Percentiles rank a stretch among this genome's conserved stretches.
phyloP scores from a whole-genome alignment of 2,113 vertebrate species.

The Phylloscopus trochiloides region DNA sequence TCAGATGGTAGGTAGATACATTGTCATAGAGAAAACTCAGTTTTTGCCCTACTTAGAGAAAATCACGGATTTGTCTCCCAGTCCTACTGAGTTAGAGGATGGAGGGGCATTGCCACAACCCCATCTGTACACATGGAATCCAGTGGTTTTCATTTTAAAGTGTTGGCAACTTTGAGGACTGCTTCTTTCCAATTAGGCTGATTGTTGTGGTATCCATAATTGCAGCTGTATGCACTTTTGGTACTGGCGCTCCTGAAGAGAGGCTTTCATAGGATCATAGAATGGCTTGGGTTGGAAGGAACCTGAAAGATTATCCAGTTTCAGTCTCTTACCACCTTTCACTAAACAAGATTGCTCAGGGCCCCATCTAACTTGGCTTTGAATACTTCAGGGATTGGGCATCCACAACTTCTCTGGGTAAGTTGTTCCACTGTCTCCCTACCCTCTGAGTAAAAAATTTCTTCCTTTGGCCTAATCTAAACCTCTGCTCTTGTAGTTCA shows the following conservation, averaged over 20 bases:
- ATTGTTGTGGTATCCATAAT: neutral
- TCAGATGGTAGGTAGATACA: neutral
- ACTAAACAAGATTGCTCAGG: neutral
- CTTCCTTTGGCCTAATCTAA: neutral
- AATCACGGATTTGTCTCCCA: fast-evolving
- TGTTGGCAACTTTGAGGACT: neutral
- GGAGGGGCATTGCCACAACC: neutral
- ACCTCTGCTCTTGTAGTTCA: neutral
- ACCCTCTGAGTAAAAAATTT: neutral
- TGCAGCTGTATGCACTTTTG: neutral
- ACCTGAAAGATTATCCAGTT: neutral
- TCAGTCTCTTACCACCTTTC: neutral
- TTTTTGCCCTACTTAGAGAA: neutral
- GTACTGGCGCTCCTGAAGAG: neutral
- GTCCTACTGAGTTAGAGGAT: neutral
- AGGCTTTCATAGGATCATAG: neutral
- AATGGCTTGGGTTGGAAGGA: neutral
- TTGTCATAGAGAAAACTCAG: neutral
- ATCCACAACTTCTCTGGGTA: neutral
- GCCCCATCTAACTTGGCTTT: neutral
- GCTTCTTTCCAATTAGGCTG: neutral
- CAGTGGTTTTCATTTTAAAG: neutral
- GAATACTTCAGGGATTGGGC: neutral
- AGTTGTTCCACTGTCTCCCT: neutral
- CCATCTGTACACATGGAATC: neutral